Evolutionary conservation across 1,140 invertebrate genomes (phyloP).

Genomic region (Drosophila sucinea): DNA sequence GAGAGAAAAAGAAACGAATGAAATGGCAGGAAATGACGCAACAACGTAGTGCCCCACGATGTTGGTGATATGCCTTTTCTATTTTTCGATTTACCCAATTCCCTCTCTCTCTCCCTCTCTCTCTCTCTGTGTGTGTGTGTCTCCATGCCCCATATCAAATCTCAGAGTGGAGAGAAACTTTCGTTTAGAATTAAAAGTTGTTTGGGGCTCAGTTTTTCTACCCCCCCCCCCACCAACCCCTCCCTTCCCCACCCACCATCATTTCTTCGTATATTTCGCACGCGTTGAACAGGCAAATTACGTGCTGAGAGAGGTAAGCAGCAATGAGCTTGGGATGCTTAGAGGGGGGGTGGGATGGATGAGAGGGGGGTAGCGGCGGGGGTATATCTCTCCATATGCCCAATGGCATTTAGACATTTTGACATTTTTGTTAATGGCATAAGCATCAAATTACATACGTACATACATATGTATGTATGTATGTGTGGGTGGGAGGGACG

Average conservation of each 20-base stretch:
- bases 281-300: constrained; percentile 73
- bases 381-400: constrained; percentile 44
- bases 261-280: constrained; percentile 61
- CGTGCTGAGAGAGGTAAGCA: constrained; percentile 45
- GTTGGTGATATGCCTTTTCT: constrained; percentile 9
- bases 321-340: neutral
- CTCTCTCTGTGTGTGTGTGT: neutral
- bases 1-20: constrained; percentile 4
- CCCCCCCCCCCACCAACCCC: neutral
- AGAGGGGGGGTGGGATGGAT: neutral
- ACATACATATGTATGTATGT: constrained; percentile 1
- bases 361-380: neutral
- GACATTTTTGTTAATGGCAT: constrained; percentile 81
- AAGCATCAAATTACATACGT: constrained; percentile 75
- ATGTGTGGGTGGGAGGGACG: neutral
- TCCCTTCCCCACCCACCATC: constrained; percentile 12
- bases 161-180: constrained; percentile 21
- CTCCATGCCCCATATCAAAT: constrained; percentile 1
- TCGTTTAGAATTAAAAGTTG: constrained; percentile 19
- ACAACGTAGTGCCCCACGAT: constrained; percentile 11
- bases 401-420: constrained; percentile 74
- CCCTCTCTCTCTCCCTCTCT: neutral
- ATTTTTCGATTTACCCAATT: constrained; percentile 1
- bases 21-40: constrained; percentile 9
- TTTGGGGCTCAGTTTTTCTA: constrained; percentile 22